Evolutionary conservation across 1,140 invertebrate genomes (phyloP), one percentile per base, ranked within the genome.

Genomic region (Zaprionus tsacasi): DNA sequence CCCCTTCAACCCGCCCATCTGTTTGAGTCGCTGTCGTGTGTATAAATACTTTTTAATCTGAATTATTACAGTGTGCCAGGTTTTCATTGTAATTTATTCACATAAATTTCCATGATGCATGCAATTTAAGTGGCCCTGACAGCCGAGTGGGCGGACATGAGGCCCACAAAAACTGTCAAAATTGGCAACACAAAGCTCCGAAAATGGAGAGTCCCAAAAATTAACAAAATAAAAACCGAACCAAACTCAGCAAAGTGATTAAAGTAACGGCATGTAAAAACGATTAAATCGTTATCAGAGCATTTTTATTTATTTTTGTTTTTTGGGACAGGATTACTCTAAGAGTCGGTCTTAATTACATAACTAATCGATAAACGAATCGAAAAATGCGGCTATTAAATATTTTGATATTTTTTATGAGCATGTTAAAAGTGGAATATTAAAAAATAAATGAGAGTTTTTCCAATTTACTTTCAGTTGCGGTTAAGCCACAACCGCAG

Each of bases 11-110:
- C 38, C 12, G 8, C 15, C 27, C 12, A 6, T 30, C 45, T 25
- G 30, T 21, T 27, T 33, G 30, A 21, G 52, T 76, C 36, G 50
- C 76, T 82, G 81, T 79, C 72, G 67, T 82, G 68, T 83, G 77
- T 79, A 83, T 83, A 85, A 83, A 83, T 83, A 83, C 81, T 85
- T 83, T 83, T 83, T 83, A 83, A 83, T 83, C 81, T 83, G 81
- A 83, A 83, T 83, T 83, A 80, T 83, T 83, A 83, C 81, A 72
- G 63, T 67, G 58, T 74, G 74, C 30, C 76, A 74, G 77, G 68
- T 72, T 76, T 79, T 80, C 76, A 83, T 83, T 83, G 83, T 83
- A 83, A 83, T 83, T 83, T 83, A 83, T 83, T 78, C 81, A 83
- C 81, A 83, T 85, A 85, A 83, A 83, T 83, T 80, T 83, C 63